A percentile compares a stretch with the other conserved stretches of the same genome.
Evolutionary conservation across 1,140 invertebrate genomes (phyloP).

Genomic region (Littorina saxatilis): DNA sequence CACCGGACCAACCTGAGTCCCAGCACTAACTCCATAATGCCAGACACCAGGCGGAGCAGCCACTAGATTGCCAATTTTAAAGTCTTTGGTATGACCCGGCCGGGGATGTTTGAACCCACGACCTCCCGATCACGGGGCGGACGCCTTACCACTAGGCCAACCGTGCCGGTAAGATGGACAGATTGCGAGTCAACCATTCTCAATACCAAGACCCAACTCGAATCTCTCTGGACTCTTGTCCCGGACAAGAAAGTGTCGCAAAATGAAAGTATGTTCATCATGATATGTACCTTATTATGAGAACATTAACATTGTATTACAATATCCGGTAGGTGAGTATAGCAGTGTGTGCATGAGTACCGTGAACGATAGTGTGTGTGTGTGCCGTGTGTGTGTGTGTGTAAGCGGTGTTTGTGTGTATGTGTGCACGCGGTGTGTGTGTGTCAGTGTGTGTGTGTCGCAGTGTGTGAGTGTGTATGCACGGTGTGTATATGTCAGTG

Average conservation of each 20-base stretch:
- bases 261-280: not conserved
- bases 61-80: no score
- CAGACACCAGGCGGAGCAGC: no score
- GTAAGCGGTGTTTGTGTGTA: not conserved
- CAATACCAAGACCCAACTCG: not conserved
- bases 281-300: not conserved
- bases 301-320: not conserved
- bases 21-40: no score
- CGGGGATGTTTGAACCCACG: no score
- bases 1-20: no score
- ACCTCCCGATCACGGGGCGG: no score
- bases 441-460: not conserved
- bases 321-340: not conserved
- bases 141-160: no score
- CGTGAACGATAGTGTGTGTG: not conserved
- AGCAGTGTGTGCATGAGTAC: not conserved
- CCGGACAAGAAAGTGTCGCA: no score
- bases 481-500: not conserved
- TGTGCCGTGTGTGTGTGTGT: conserved; percentile 1
- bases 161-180: no score
- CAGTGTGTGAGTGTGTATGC: not conserved
- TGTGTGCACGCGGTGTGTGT: not conserved
- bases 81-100: no score
- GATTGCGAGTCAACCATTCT: no score
- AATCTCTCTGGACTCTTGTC: no score